These are phyloP conservation scores for Condylura cristata DNA, from an alignment of 2,113 vertebrate genomes.

Conservation along the genomic window DNA sequence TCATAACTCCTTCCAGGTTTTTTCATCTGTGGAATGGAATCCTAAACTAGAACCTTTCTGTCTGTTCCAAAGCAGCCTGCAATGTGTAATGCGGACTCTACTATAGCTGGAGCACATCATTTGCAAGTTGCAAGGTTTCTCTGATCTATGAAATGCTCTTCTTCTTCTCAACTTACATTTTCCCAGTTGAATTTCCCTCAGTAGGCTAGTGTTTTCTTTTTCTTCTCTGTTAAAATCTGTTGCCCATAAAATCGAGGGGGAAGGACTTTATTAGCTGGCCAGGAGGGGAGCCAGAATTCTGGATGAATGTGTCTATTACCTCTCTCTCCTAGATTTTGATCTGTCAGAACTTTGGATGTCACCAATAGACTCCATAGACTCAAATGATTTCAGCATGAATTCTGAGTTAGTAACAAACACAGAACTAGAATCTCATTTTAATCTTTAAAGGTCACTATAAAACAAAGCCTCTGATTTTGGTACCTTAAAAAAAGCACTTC, in stretches of 20 bases:
- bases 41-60: not conserved
- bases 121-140: not conserved
- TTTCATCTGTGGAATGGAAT: not conserved
- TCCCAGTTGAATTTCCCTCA: not conserved
- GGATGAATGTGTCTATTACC: not conserved
- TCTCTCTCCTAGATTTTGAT: not conserved
- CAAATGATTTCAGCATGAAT: not conserved
- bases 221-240: not conserved
- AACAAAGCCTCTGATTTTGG: not conserved
- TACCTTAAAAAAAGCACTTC: no score
- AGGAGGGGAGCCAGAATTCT: not conserved
- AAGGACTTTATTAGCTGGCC: not conserved
- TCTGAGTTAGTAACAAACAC: not conserved
- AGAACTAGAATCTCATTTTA: slow-evolving; percentile 22
- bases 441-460: not conserved
- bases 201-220: not conserved
- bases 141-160: not conserved
- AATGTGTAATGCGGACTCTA: no score
- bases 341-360: not conserved
- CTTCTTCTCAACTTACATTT: not conserved
- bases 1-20: not conserved
- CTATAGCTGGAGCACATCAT: not conserved
- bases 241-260: not conserved
- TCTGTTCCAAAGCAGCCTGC: not conserved
- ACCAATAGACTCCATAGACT: not conserved